Base-by-base conservation (phyloP, 1,140 invertebrate species). In the Drosophila quadrilineata region DNA sequence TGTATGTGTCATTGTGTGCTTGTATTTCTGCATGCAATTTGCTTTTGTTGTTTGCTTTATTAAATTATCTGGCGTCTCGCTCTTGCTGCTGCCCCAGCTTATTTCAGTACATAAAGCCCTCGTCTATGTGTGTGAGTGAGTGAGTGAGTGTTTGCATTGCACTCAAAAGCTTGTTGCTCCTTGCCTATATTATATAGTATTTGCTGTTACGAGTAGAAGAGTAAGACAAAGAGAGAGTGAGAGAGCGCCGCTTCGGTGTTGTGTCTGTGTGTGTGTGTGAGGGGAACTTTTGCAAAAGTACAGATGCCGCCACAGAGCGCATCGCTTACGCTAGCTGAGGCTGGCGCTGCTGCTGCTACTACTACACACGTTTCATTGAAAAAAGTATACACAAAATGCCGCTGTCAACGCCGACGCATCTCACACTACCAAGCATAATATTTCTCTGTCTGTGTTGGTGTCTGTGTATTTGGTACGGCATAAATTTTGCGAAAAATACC, bases 151-250 rank as follows among this genome's bases (percentile, higher is more conserved):
- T 52, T 80, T 60, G 71, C 56, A 62, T 72, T 84, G 74, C 77
- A 84, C 77, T 85, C 77, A 82, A 82, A 85, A 84, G 77, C 77
- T 85, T 84, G 70, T 67, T 71, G 73, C 80, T 80, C 77, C 58
- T 58, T 24, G 5, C n/a, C 38, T 14, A 54, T 35, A 17, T 8
- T 28, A n/a, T n/a, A n/a, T n/a, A n/a, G n/a, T n/a, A n/a, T n/a
- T 12, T 17, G 28, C 17, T 35, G 43, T 24, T 28, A 36, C 33
- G 36, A 56, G 63, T 33, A 0, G 29, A 21, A 40, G 50, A 46
- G 58, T 31, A 29, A 49, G 46, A 62, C 40, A 28, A 10, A 35
- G 29, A 38, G 35, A 54, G 17, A 57, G 33, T 22, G 60, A 40
- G 35, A 26, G 57, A 38, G 46, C 21, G 12, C 10, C 17, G n/a